phyloP scores from a whole-genome alignment of 2,797 vertebrate genomes.

The Sebastes taczanowskii region DNA sequence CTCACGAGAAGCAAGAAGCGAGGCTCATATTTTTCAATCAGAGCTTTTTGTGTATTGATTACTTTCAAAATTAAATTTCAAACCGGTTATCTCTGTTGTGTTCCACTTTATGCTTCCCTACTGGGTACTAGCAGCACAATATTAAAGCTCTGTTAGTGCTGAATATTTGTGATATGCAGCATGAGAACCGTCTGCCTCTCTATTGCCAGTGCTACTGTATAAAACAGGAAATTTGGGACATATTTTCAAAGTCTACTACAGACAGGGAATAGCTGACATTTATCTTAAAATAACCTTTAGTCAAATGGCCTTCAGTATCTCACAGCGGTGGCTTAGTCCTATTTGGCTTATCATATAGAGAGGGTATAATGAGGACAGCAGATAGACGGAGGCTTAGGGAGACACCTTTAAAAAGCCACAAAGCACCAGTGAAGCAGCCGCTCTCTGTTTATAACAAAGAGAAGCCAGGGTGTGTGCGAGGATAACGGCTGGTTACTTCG shows the following conservation, averaged over 20 bases:
- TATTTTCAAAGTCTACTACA: constrained; percentile 30
- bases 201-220: background rate
- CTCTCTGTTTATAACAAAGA: constrained; percentile 36
- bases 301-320: constrained; percentile 61
- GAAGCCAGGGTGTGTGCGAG: background rate
- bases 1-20: background rate
- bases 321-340: constrained; percentile 41
- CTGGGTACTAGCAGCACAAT: constrained; percentile 8
- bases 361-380: constrained; percentile 66
- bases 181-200: background rate
- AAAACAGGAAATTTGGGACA: constrained; percentile 23
- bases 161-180: background rate
- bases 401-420: constrained; percentile 39
- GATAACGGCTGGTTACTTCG: constrained; percentile 14
- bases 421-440: constrained; percentile 11
- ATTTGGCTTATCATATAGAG: constrained; percentile 72
- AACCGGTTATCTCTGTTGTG: constrained; percentile 18
- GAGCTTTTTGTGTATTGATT: constrained; percentile 29
- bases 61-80: constrained; percentile 25
- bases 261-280: constrained; percentile 50
- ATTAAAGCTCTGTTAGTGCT: background rate
- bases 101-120: constrained; percentile 23
- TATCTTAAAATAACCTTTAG: constrained; percentile 68
- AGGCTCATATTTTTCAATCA: background rate
- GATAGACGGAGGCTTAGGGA: constrained; percentile 52